Conservation (phyloP, 1,140 invertebrate genomes). For the Branchinecta lindahli region DNA sequence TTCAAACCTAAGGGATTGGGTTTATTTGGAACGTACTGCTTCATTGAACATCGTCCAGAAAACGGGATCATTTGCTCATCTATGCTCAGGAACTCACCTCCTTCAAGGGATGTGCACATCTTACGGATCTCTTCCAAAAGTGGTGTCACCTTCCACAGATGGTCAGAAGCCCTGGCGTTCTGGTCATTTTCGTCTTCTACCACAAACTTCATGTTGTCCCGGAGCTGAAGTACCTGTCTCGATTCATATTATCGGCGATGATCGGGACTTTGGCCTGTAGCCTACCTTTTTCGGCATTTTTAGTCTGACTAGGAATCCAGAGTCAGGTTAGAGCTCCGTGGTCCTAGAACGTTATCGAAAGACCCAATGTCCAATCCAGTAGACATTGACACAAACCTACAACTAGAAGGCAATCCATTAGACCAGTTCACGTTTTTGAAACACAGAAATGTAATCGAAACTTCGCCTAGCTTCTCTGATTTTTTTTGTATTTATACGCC, state of each 20-base stretch:
- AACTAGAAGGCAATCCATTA: not conserved
- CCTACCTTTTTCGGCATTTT: not conserved
- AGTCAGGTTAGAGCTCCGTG: not conserved
- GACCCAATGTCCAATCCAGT: too few relatives aligned
- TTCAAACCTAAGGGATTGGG: slow-evolving; percentile 19
- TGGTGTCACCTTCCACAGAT: slow-evolving; percentile 22
- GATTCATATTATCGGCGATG: not conserved
- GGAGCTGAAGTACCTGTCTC: slow-evolving; percentile 2
- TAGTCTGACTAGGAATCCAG: not conserved
- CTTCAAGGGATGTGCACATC: slow-evolving; percentile 18
- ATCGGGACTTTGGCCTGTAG: slow-evolving; percentile 1
- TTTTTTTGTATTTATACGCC: too few relatives aligned
- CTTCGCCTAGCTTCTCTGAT: too few relatives aligned
- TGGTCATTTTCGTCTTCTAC: slow-evolving; percentile 10
- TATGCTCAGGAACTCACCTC: slow-evolving; percentile 18
- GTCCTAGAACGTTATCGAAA: not conserved
- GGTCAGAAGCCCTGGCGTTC: slow-evolving; percentile 17
- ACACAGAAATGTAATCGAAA: too few relatives aligned
- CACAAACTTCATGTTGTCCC: not conserved
- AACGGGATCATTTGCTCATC: slow-evolving; percentile 25
- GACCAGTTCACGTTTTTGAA: not conserved
- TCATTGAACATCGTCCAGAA: slow-evolving; percentile 18
- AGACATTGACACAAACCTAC: slow-evolving; percentile 1
- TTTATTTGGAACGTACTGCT: slow-evolving; percentile 19
- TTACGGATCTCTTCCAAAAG: slow-evolving; percentile 19